phyloP scores from a whole-genome alignment of 2,797 vertebrate species.

The Simalia tracyae region DNA sequence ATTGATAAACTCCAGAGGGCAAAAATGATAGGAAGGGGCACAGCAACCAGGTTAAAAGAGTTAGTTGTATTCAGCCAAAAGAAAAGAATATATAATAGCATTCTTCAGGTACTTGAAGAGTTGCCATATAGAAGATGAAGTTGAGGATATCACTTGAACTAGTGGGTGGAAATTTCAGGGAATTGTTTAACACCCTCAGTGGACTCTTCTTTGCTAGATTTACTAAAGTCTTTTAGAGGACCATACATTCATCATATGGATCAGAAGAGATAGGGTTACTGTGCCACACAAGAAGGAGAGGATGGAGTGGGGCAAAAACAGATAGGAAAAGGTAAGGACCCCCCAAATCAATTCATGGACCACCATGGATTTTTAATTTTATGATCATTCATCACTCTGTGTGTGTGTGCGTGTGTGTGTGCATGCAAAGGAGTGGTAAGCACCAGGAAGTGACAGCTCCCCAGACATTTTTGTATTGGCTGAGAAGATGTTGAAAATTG shows the following conservation, averaged over 20 bases:
- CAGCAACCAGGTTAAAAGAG: background rate
- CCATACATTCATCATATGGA: background rate
- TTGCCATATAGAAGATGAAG: background rate
- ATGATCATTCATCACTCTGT: background rate
- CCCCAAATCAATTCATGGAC: background rate
- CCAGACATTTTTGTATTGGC: background rate
- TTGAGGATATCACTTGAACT: background rate
- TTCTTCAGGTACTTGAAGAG: background rate
- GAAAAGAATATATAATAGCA: background rate
- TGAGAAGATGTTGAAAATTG: background rate
- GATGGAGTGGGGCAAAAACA: background rate
- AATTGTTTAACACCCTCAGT: background rate
- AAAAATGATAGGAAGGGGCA: background rate
- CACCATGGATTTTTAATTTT: background rate
- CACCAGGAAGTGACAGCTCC: background rate
- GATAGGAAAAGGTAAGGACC: background rate
- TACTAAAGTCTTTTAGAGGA: background rate
- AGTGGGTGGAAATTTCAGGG: background rate
- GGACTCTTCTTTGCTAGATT: background rate
- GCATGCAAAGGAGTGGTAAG: background rate
- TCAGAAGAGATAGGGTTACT: background rate
- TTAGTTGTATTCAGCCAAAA: background rate
- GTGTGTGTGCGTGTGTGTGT: too few relatives aligned
- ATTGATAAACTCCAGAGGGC: background rate
- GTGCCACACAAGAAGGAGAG: background rate